A percentile compares a stretch with the other conserved stretches of the same genome.
Conservation (phyloP, 2,888 invertebrate species). For the Lasioglossum leucozonium region DNA sequence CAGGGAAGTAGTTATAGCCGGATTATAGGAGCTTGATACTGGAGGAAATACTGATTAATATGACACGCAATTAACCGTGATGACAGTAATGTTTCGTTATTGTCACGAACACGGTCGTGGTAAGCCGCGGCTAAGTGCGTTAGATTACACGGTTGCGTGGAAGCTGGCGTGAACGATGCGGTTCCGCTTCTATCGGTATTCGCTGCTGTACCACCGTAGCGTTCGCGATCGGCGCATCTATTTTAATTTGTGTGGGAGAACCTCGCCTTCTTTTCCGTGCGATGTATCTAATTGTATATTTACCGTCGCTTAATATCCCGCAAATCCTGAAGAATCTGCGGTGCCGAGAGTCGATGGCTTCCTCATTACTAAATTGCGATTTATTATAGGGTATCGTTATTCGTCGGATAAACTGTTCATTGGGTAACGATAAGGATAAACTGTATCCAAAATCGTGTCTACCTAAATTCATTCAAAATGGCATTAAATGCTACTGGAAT, state of each 20-base stretch:
- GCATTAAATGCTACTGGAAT: not conserved
- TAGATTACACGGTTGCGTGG: slow-evolving; percentile 3
- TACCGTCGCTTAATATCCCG: not conserved
- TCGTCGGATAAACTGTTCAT: not conserved
- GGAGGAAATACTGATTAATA: slow-evolving; percentile 4
- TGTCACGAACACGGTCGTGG: slow-evolving; percentile 3
- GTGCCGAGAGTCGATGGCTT: not conserved
- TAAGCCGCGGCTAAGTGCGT: not conserved
- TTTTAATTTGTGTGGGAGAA: slow-evolving; percentile 2
- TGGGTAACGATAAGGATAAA: not conserved
- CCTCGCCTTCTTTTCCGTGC: not conserved
- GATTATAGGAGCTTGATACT: not conserved
- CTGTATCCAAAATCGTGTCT: no score
- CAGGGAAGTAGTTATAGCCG: slow-evolving; percentile 12
- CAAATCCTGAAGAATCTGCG: not conserved
- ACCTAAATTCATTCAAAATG: no score
- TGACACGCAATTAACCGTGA: slow-evolving; percentile 19
- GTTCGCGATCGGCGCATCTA: slow-evolving; percentile 6
- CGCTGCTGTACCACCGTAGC: not conserved
- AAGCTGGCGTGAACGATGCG: not conserved
- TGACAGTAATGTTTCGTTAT: slow-evolving; percentile 36
- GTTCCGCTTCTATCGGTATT: not conserved
- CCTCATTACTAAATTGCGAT: slow-evolving; percentile 6
- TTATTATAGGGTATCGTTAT: not conserved
- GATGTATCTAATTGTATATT: slow-evolving; percentile 5